phyloP scores from a whole-genome alignment of 2,113 vertebrate species.

The Onychorhynchus coronatus region DNA sequence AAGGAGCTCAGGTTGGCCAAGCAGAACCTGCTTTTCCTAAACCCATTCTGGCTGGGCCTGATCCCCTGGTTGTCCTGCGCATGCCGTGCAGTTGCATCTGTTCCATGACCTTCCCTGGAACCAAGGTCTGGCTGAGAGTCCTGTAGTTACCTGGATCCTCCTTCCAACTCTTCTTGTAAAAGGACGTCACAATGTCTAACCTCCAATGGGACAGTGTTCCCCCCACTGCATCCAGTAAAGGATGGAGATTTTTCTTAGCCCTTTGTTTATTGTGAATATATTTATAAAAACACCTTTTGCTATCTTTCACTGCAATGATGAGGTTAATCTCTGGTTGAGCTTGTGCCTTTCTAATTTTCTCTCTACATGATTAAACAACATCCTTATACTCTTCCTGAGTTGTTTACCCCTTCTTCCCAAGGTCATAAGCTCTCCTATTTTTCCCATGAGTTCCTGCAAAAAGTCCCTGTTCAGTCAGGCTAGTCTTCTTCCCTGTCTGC shows the following conservation, averaged over 20 bases:
- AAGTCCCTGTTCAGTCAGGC: background rate
- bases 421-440: too few species aligned
- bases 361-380: background rate
- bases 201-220: background rate
- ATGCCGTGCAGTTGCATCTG: too few species aligned
- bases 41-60: too few species aligned
- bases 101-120: too few species aligned
- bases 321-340: background rate
- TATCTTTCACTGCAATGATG: background rate
- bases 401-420: background rate
- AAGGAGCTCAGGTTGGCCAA: too few species aligned
- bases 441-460: background rate
- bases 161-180: background rate
- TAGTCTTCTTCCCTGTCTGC: fast-evolving
- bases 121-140: too few species aligned
- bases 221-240: background rate
- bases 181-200: background rate
- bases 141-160: background rate
- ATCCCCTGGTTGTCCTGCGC: too few species aligned
- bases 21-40: too few species aligned
- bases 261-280: background rate
- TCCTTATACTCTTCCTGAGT: background rate
- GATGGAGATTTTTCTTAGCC: background rate
- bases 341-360: background rate
- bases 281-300: background rate